Evolutionary conservation across 2,113 vertebrate species (phyloP), one percentile per base, ranked within the genome.

Genomic region (Falco punctatus): DNA sequence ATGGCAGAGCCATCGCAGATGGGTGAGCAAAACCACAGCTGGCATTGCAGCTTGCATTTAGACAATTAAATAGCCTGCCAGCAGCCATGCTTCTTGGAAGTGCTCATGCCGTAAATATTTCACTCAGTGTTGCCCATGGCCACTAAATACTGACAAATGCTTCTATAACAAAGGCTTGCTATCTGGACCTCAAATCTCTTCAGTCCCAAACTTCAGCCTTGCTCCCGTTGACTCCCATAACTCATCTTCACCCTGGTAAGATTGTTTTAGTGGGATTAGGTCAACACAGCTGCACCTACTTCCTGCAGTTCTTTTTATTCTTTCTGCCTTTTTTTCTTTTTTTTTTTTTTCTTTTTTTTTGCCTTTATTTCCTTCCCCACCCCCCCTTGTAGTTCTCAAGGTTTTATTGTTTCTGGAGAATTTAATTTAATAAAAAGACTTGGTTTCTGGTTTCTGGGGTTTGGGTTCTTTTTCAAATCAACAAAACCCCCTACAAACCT

Each of bases 1-100:
- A n/a, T 54, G 69, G 77, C 70, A 89, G 62, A 92, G 86, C 65
- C 73, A 73, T 44, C 38, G 4, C 95, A 95, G 95, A 94, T 91
- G 96, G 94, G 58, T n/a, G 80, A 92, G 86, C 38, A 61, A 59
- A 78, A 74, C 82, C 96, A 86, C 94, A 94, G 96, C 88, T 96
- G 94, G 86, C 92, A 79, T 38, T 55, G 92, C 92, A 70, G 64
- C 85, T 92, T 69, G 88, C 38, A 5, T 74, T 88, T 88, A 84
- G 82, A 94, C 92, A 92, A 81, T 84, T 65, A 61, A 81, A 89
- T 19, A 74, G 49, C 86, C 83, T 84, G 94, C 95, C 97, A 95
- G 95, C 52, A 79, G 91, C 91, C 86, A 69, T 15, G 11, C 62
- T 92, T 85, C 94, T 93, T 95, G 95, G 88, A 96, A 94, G 73